phyloP scores from a whole-genome alignment of 2,113 vertebrate genomes.

The Varanus komodoensis region DNA sequence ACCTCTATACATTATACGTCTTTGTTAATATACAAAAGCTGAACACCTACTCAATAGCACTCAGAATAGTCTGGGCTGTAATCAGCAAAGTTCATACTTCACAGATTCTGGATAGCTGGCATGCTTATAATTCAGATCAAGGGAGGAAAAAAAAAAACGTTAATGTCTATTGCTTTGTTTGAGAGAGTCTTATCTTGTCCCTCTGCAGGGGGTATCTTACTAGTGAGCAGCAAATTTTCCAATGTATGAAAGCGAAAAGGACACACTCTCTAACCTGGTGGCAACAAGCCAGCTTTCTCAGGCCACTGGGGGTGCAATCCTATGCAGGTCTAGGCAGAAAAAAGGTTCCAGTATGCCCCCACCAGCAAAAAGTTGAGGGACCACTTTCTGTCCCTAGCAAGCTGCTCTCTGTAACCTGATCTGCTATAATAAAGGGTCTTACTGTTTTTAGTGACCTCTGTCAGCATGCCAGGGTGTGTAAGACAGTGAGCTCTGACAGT shows the following conservation, averaged over 20 bases:
- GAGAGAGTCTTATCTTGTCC: background rate
- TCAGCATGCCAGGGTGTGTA: too few relatives aligned
- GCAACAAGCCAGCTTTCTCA: background rate
- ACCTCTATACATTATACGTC: conserved; percentile 67
- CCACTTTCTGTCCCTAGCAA: too few relatives aligned
- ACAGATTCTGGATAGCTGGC: conserved; percentile 24
- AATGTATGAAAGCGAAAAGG: background rate
- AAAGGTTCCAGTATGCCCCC: too few relatives aligned
- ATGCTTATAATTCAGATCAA: background rate
- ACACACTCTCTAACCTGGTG: background rate
- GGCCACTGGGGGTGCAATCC: background rate
- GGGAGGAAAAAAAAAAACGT: background rate
- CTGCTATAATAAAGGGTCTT: too few relatives aligned
- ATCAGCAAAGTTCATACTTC: conserved; percentile 62
- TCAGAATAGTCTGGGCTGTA: conserved; percentile 50
- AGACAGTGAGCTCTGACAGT: too few relatives aligned
- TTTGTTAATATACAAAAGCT: conserved; percentile 69
- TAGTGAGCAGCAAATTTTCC: background rate
- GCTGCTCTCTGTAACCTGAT: background rate
- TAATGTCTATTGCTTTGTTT: conserved; percentile 3
- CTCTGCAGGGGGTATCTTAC: background rate
- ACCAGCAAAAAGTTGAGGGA: too few relatives aligned
- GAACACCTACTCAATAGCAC: conserved; percentile 58
- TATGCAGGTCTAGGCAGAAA: too few relatives aligned
- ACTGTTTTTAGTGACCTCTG: too few relatives aligned